phyloP scores from a whole-genome alignment of 2,797 vertebrate genomes.

The Chrosomus eos region DNA sequence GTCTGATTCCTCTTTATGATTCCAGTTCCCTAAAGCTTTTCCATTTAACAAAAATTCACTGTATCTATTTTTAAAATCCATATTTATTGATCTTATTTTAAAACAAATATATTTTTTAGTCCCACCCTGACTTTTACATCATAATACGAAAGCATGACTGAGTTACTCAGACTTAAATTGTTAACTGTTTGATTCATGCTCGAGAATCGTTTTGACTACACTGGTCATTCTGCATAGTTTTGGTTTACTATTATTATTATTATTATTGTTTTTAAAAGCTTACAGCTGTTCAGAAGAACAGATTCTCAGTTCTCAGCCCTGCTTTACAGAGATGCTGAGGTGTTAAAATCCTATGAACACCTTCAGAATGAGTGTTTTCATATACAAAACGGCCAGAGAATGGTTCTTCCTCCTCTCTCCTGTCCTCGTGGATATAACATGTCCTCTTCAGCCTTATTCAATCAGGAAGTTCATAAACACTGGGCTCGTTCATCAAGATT shows the following conservation, averaged over 20 bases:
- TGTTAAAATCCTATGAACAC: background rate
- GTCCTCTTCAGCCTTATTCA: slow-evolving; percentile 30
- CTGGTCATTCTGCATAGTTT: background rate
- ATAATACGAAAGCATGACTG: no score
- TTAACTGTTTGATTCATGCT: background rate
- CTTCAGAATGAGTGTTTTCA: slow-evolving; percentile 1
- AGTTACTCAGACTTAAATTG: no score
- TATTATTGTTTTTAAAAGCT: no score
- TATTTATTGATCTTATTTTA: no score
- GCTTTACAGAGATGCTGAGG: background rate
- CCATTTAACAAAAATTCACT: background rate
- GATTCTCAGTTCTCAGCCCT: background rate
- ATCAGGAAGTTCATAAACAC: slow-evolving; percentile 44
- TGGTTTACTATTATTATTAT: no score
- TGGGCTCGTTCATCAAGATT: slow-evolving; percentile 50
- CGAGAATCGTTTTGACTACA: background rate
- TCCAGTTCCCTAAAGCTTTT: background rate
- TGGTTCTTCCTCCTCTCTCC: background rate
- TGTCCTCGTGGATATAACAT: background rate
- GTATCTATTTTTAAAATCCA: background rate
- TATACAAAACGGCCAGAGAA: background rate
- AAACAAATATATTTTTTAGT: no score
- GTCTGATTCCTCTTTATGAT: background rate
- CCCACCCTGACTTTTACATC: no score
- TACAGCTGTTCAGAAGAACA: background rate